A percentile compares a stretch with the other conserved stretches of the same genome.
Conservation (phyloP, 2,113 vertebrate species). For the Typhlomys cinereus region DNA sequence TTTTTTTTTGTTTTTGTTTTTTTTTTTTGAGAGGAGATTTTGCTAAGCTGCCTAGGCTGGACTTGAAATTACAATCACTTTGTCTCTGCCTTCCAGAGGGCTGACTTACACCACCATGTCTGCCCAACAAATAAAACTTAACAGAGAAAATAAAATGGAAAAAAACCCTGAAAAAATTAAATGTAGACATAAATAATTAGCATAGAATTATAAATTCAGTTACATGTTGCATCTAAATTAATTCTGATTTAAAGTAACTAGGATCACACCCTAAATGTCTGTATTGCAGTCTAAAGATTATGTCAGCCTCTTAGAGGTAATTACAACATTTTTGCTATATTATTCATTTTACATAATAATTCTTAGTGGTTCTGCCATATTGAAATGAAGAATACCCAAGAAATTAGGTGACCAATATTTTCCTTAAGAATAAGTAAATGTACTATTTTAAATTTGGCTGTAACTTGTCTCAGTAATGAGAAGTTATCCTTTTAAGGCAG, state of each 20-base stretch:
- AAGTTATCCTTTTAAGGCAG: background rate
- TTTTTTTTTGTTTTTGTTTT: background rate
- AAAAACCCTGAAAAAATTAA: background rate
- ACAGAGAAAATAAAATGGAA: background rate
- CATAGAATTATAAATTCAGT: constrained; percentile 5
- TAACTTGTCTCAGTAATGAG: background rate
- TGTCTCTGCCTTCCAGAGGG: background rate
- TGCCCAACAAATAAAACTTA: background rate
- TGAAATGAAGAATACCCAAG: background rate
- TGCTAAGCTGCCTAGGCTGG: background rate
- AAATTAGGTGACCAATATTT: background rate
- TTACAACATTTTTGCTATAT: background rate
- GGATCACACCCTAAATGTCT: background rate
- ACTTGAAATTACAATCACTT: background rate
- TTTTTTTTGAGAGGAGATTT: background rate
- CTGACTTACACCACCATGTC: background rate
- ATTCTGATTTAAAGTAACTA: background rate
- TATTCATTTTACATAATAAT: background rate
- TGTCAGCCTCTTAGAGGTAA: background rate
- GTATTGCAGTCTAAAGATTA: background rate
- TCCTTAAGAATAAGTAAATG: constrained; percentile 4
- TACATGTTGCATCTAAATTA: background rate
- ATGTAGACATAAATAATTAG: background rate
- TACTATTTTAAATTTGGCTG: background rate
- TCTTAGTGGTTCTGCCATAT: background rate